Evolutionary conservation across 2,113 vertebrate genomes (phyloP), one percentile per base, ranked within the genome.

Genomic region (Bambusicola thoracicus): DNA sequence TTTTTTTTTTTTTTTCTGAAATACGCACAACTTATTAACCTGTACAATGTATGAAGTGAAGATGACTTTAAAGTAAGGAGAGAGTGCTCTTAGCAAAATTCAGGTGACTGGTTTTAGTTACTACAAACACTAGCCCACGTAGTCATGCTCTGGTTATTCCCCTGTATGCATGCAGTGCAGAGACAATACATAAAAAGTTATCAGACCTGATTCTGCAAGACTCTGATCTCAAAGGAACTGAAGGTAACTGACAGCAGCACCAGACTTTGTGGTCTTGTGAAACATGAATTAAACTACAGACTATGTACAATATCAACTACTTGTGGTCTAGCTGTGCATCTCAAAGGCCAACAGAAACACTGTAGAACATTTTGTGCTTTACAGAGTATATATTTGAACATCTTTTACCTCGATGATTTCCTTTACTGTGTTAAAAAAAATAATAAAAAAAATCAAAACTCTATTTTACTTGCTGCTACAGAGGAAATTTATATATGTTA

Each of bases 281-380:
- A 40, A 86, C 51, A 78, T 32, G 22, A 91, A 94, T 38, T 89
- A 77, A 92, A 91, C 63, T 65, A 56, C 76, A 88, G 48, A 78
- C 36, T 58, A 34, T 2, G 8, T 62, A 44, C 24, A 72, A n/a
- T 17, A 30, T 41, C 72, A 92, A 40, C 38, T 81, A 70, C 65
- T 48, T 83, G 30, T 29, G 74, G 51, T 41, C 56, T 43, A 65
- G 18, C 15, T 91, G 30, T 32, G 8, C 53, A 53, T 86, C 88
- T 85, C 51, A 73, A 86, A 91, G 56, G 61, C 56, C 51, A 92
- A 51, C 3, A 78, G 66, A 90, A 90, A 87, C 41, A 84, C 13
- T 34, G 25, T 70, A 29, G 20, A 87, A 25, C 72, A n/a, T 27
- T 78, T 76, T 65, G 14, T 41, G 16, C 72, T 87, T 48, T 40